Evolutionary conservation across 92 coral and sea anemone genomes (phyloP).

Genomic region (Phenganax marumi): DNA sequence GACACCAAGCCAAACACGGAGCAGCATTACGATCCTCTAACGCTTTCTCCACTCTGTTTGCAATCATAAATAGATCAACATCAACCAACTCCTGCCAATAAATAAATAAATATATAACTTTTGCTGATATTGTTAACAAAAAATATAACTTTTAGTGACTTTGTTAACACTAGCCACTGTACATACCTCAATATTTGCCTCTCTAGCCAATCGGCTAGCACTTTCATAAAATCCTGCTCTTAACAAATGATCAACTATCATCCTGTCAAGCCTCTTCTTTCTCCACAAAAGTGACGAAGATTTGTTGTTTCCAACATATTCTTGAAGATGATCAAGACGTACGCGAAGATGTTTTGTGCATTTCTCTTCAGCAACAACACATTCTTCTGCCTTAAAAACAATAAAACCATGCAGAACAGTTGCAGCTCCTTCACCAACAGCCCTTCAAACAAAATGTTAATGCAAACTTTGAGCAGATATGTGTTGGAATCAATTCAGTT

Average conservation of each 20-base stretch:
- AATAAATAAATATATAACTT: background rate
- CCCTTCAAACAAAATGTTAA: background rate
- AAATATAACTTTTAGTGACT: background rate
- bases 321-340: slow-evolving; percentile 92
- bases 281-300: slow-evolving; percentile 87
- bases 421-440: background rate
- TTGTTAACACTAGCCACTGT: background rate
- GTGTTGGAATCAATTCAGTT: too few species aligned
- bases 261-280: slow-evolving; percentile 90
- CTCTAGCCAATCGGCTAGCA: slow-evolving; percentile 78
- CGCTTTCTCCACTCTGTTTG: slow-evolving; percentile 88
- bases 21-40: slow-evolving; percentile 68
- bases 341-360: slow-evolving; percentile 82
- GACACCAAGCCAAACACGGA: slow-evolving; percentile 95
- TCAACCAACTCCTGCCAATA: slow-evolving; percentile 76
- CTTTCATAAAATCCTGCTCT: slow-evolving; percentile 92
- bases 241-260: slow-evolving; percentile 92
- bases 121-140: background rate
- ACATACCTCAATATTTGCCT: slow-evolving; percentile 85
- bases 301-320: slow-evolving; percentile 82
- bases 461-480: too few species aligned
- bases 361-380: slow-evolving; percentile 82
- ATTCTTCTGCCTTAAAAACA: slow-evolving; percentile 80
- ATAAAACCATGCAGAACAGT: background rate
- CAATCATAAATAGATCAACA: slow-evolving; percentile 79